Evolutionary conservation across 2,888 invertebrate genomes (phyloP), one percentile per base, ranked within the genome.

Genomic region (Netelia inedita): DNA sequence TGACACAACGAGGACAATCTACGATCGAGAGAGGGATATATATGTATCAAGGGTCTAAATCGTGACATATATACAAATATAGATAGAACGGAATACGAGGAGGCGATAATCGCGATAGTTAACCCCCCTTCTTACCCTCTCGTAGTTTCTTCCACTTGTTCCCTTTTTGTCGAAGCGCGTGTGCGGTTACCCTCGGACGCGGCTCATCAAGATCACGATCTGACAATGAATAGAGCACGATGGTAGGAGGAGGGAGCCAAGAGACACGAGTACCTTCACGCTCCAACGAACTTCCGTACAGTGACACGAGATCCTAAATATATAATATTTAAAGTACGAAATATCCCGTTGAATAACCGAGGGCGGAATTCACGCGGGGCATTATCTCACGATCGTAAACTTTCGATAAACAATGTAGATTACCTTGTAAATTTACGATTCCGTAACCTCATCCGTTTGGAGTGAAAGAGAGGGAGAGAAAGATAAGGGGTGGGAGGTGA

Each of bases 191-290:
- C 78, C 79, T 73, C 73, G 55, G 69, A n/a, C 41, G 74, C 50
- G 41, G 73, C 81, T 84, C 73, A 81, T 84, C 84, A 68, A 84
- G 84, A 80, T 81, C 61, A 28, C 21, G 55, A 84, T 81, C 76
- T 76, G 73, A 71, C n/a, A n/a, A n/a, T n/a, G n/a, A n/a, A n/a
- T n/a, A 79, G 72, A 28, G 71, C 55, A 14, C 46, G 10, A 11
- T 3, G 11, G 46, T 1, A 14, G 8, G 46, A 46, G n/a, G 46
- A 57, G 82, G 41, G 23, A 43, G 19, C 21, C 1, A 46, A 14
- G 59, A 59, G 59, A 23, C 11, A 78, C 59, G 16, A 55, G 63
- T 74, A 68, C 41, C 61, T 66, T 71, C 1, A 72, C 50, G 71
- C 16, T 75, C 55, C 11, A 66, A 63, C 53, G 65, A 72, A 21